A percentile compares a stretch with the other conserved stretches of the same genome.
These are phyloP conservation scores for Serranus cabrilla DNA, from an alignment of 2,797 vertebrate genomes.

Conservation along the genomic window DNA sequence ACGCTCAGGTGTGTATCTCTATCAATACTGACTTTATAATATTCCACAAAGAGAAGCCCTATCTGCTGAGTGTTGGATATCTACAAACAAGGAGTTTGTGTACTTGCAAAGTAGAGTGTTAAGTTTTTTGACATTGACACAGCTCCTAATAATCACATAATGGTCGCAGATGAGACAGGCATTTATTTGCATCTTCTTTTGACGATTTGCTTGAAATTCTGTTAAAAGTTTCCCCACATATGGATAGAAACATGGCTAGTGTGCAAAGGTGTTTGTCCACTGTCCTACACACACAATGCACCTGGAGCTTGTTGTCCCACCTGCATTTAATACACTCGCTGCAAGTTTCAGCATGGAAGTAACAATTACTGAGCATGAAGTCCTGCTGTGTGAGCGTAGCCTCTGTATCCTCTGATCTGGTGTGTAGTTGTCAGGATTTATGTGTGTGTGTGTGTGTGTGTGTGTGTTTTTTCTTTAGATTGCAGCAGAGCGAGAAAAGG, in stretches of 20 bases:
- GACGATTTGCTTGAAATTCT: no score
- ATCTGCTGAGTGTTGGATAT: not conserved
- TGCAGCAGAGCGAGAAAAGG: slow-evolving; percentile 90
- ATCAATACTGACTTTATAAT: slow-evolving; percentile 1
- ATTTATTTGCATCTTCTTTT: no score
- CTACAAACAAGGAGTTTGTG: not conserved
- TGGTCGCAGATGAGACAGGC: no score
- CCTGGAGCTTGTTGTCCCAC: not conserved
- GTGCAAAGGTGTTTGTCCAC: not conserved
- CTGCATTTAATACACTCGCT: not conserved
- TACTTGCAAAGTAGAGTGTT: no score
- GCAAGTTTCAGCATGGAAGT: not conserved
- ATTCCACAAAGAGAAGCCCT: not conserved
- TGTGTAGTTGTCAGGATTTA: not conserved
- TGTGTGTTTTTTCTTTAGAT: slow-evolving; percentile 83
- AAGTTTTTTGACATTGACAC: not conserved
- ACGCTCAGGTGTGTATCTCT: slow-evolving; percentile 89
- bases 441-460: not conserved
- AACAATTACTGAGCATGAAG: not conserved
- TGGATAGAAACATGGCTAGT: not conserved
- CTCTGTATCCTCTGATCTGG: not conserved
- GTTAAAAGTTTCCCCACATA: no score
- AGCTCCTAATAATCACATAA: no score
- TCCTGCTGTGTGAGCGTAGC: not conserved
- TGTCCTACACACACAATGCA: not conserved